Percentiles rank a stretch among this genome's conserved stretches.
Evolutionary conservation across 2,113 vertebrate genomes (phyloP).

Genomic region (Ardeotis arabs): DNA sequence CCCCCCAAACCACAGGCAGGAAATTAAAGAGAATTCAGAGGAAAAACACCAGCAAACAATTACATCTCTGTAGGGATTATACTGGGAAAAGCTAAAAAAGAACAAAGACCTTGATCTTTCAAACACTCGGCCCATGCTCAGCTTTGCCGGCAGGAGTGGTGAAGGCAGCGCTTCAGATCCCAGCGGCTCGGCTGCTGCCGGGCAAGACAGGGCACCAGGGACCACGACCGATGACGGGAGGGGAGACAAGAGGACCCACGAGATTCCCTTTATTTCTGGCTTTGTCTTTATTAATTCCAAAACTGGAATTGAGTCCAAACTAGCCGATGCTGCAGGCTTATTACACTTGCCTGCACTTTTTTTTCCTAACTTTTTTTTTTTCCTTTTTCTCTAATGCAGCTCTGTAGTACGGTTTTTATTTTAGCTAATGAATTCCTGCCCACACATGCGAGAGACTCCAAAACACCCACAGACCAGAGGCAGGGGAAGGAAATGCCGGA

Average conservation of each 20-base stretch:
- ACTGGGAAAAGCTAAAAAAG: slow-evolving; percentile 37
- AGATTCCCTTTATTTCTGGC: neutral
- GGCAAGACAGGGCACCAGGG: neutral
- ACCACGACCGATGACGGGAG: accelerated
- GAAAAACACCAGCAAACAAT: neutral
- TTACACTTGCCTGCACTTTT: neutral
- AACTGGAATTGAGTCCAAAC: neutral
- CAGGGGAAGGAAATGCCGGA: slow-evolving; percentile 67
- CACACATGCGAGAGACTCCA: slow-evolving; percentile 58
- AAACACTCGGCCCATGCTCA: neutral
- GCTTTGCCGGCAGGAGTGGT: neutral
- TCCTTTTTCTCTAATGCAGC: neutral
- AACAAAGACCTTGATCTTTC: slow-evolving; percentile 37
- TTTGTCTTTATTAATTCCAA: neutral
- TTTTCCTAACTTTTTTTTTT: neutral
- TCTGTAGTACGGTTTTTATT: slow-evolving; percentile 56
- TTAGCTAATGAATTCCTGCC: slow-evolving; percentile 71
- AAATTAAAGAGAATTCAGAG: slow-evolving; percentile 54
- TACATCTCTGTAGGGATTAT: slow-evolving; percentile 51
- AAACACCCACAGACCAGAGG: slow-evolving; percentile 66
- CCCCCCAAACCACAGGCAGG: slow-evolving; percentile 48
- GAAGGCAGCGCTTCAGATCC: neutral
- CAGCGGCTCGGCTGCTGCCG: neutral
- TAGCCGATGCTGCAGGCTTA: neutral
- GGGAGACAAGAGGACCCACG: neutral